Evolutionary conservation across 2,888 invertebrate species (phyloP).

Genomic region (Ferrisia virgata): DNA sequence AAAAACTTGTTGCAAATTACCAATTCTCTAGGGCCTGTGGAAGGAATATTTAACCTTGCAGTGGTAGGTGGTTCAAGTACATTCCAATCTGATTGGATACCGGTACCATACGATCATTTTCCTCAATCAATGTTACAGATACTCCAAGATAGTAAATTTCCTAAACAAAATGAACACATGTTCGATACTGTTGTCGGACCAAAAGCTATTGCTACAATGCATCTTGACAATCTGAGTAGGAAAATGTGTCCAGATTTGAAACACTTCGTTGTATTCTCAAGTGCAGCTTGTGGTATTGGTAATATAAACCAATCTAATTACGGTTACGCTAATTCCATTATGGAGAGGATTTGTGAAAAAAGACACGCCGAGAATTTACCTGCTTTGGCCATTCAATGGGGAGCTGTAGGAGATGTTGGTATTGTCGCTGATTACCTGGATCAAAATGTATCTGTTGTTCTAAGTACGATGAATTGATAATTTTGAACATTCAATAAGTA

Average conservation of each 20-base stretch:
- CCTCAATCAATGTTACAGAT: slow-evolving; percentile 54
- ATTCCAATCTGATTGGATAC: too few species aligned
- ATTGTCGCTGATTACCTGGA: slow-evolving; percentile 58
- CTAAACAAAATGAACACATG: slow-evolving; percentile 69
- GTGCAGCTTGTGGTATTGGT: slow-evolving; percentile 87
- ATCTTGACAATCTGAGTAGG: slow-evolving; percentile 69
- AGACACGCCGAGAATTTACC: slow-evolving; percentile 68
- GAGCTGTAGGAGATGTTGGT: slow-evolving; percentile 83
- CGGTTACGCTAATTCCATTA: slow-evolving; percentile 77
- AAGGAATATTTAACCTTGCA: slow-evolving; percentile 86
- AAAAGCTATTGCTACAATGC: slow-evolving; percentile 73
- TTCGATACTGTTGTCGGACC: slow-evolving; percentile 69
- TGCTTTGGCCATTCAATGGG: slow-evolving; percentile 86
- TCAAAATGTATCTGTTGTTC: slow-evolving; percentile 65
- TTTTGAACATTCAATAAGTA: too few species aligned
- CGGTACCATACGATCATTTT: too few species aligned
- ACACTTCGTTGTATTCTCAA: slow-evolving; percentile 87
- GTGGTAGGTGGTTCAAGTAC: slow-evolving; percentile 56
- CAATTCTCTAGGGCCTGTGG: slow-evolving; percentile 64
- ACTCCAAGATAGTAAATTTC: slow-evolving; percentile 70
- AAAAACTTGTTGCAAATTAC: slow-evolving; percentile 65
- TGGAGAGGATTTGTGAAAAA: slow-evolving; percentile 65
- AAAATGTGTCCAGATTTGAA: slow-evolving; percentile 58
- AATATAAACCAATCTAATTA: slow-evolving; percentile 90
- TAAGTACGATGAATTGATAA: slow-evolving; percentile 51